phyloP scores from a whole-genome alignment of 1,140 invertebrate species.

The Macrostomum lignano region DNA sequence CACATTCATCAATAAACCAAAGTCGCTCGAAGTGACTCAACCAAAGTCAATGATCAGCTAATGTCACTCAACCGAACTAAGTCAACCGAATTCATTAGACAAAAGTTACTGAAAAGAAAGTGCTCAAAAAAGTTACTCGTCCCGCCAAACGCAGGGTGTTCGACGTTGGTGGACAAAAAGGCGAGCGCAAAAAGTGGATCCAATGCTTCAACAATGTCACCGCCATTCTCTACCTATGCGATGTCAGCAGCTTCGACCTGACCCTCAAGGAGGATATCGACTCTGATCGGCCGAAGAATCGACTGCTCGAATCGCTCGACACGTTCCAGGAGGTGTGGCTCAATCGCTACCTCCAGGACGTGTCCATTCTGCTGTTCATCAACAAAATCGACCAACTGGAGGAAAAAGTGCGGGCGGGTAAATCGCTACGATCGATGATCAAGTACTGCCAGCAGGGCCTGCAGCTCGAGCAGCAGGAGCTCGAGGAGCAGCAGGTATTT shows the following conservation, averaged over 20 bases:
- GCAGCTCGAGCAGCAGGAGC: no score
- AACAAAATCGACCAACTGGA: slow-evolving; percentile 51
- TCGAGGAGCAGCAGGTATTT: no score
- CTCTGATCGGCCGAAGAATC: slow-evolving; percentile 36
- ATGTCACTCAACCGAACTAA: background rate
- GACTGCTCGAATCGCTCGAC: slow-evolving; percentile 39
- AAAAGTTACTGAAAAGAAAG: background rate
- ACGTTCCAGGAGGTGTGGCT: slow-evolving; percentile 46
- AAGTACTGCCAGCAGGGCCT: no score
- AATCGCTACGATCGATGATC: slow-evolving; percentile 10
- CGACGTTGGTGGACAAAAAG: slow-evolving; percentile 40
- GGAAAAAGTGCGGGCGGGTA: slow-evolving; percentile 37
- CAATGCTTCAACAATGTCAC: slow-evolving; percentile 50
- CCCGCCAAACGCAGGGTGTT: slow-evolving; percentile 20
- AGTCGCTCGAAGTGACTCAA: slow-evolving; percentile 16
- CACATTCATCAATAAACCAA: slow-evolving; percentile 16
- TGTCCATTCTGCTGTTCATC: slow-evolving; percentile 46
- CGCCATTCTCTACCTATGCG: slow-evolving; percentile 45
- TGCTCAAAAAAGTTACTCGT: background rate
- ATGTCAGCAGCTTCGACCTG: slow-evolving; percentile 46
- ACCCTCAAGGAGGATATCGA: slow-evolving; percentile 43
- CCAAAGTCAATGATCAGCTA: slow-evolving; percentile 17
- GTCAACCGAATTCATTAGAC: background rate
- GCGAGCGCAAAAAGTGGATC: slow-evolving; percentile 53
- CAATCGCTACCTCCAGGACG: slow-evolving; percentile 42